phyloP scores from a whole-genome alignment of 2,113 vertebrate genomes.

The Nyctibius bracteatus region DNA sequence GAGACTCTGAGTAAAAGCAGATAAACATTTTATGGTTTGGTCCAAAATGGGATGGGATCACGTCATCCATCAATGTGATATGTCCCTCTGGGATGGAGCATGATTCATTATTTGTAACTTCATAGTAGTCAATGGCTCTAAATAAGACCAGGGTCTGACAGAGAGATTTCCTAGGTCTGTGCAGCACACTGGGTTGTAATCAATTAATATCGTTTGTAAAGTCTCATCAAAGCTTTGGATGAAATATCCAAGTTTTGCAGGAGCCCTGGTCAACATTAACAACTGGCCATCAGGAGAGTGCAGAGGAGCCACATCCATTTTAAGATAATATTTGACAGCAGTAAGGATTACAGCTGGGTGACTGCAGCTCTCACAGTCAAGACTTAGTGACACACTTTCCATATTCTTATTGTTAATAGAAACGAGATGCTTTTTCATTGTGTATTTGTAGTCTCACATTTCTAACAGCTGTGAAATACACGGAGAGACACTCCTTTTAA shows the following conservation, averaged over 20 bases:
- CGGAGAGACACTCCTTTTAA: background rate
- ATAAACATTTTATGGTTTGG: background rate
- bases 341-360: background rate
- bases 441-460: background rate
- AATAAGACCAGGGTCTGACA: background rate
- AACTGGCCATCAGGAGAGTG: background rate
- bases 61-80: background rate
- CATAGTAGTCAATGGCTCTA: background rate
- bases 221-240: background rate
- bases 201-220: background rate
- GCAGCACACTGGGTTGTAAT: background rate
- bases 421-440: background rate
- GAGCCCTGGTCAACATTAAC: background rate
- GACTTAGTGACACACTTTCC: background rate
- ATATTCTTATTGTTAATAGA: background rate
- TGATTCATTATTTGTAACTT: background rate
- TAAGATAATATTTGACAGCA: background rate
- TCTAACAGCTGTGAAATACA: background rate
- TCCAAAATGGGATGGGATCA: background rate
- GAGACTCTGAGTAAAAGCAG: background rate
- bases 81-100: background rate
- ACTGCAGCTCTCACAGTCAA: background rate
- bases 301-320: background rate
- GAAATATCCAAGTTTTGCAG: background rate
- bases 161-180: background rate